Base-by-base conservation (phyloP, 2,888 invertebrate species). In the Catocala nupta region DNA sequence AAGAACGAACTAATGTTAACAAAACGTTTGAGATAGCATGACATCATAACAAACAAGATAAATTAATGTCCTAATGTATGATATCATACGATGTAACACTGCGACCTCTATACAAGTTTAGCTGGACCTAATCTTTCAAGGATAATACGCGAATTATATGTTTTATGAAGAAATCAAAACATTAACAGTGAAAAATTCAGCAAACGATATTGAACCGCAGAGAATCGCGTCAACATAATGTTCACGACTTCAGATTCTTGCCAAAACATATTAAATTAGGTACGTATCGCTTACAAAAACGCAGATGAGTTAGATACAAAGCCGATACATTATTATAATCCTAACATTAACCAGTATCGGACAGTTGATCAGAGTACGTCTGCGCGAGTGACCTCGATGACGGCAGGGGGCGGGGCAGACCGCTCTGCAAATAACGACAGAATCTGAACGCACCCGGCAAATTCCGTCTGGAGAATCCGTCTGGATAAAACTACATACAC, bases 301-400 rank as follows among this genome's bases (percentile, higher is more conserved):
- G 6, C 39, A 1, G 53, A 25, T 53, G 34, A 54, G 34, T 69
- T 61, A 57, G 55, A 57, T 68, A 52, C 25, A 39, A 48, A 63
- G 67, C 65, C 56, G 62, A 67, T 71, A 70, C 59, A 69, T 66
- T 70, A 61, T 71, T 64, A 71, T 79, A 81, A 77, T 77, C 78
- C 73, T 71, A 78, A 80, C 69, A 71, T 69, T 56, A 77, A 77
- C 75, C 76, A 78, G 71, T 80, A 77, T 83, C 79, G 74, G 80
- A 76, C 80, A 78, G 81, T 79, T 75, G 78, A 81, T 78, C 80
- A 77, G 59, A 77, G 78, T 81, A 84, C 81, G 82, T 84, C 83
- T 83, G 83, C 86, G 88, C 88, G 82, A 77, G 76, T 88, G 87
- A 85, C 89, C 87, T 87, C 85, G 84, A 83, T 86, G 83, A 81